A percentile compares a stretch with the other conserved stretches of the same genome.
Conservation (phyloP, 2,888 invertebrate genomes). For the Campaea margaritaria region DNA sequence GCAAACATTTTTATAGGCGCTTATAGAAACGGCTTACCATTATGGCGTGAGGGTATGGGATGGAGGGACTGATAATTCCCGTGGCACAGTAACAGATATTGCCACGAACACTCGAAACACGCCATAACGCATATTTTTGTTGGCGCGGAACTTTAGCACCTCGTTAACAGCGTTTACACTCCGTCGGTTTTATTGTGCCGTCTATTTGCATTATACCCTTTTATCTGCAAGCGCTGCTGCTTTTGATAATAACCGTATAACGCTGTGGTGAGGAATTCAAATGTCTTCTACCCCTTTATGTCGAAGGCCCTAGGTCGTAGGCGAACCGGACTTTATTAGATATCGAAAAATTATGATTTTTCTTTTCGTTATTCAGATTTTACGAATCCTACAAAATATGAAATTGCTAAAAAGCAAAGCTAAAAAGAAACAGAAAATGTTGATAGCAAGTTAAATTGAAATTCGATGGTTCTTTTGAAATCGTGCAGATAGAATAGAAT, state of each 20-base stretch:
- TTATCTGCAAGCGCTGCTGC: slow-evolving; percentile 35
- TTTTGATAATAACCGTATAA: slow-evolving; percentile 28
- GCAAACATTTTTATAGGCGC: slow-evolving; percentile 8
- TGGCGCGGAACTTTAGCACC: slow-evolving; percentile 35
- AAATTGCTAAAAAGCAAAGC: too few species aligned
- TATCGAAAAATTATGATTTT: too few species aligned
- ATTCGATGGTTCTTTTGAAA: too few species aligned
- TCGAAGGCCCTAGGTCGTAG: background rate
- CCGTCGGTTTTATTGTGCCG: slow-evolving; percentile 40
- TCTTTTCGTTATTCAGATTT: too few species aligned
- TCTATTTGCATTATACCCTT: slow-evolving; percentile 42
- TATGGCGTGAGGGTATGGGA: background rate
- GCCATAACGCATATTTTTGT: slow-evolving; percentile 35
- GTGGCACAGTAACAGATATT: slow-evolving; percentile 24
- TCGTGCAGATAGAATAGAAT: too few species aligned
- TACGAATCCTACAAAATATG: too few species aligned
- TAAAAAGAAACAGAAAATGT: too few species aligned
- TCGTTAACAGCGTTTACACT: slow-evolving; percentile 44
- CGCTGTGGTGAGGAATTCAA: background rate
- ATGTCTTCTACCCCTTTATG: background rate
- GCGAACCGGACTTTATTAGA: background rate
- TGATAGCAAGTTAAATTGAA: too few species aligned
- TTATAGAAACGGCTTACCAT: background rate
- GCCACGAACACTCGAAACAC: slow-evolving; percentile 17
- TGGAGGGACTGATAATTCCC: slow-evolving; percentile 4